Evolutionary conservation across 2,797 vertebrate genomes (phyloP).

Genomic region (Gambelia wislizenii): DNA sequence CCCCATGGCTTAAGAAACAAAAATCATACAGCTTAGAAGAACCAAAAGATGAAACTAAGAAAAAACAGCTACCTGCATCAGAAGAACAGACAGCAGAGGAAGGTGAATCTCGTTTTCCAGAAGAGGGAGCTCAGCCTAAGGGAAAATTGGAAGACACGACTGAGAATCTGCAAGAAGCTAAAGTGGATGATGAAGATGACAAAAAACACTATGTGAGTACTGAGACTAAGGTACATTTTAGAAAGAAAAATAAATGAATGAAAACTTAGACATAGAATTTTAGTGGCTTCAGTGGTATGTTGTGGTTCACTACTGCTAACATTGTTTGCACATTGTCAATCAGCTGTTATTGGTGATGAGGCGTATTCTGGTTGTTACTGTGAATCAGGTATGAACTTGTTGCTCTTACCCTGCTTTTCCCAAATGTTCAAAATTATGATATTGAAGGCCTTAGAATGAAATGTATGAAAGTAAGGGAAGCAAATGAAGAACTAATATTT

Average conservation of each 20-base stretch:
- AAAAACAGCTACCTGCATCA: conserved; percentile 62
- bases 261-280: background rate
- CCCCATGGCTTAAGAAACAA: conserved; percentile 97
- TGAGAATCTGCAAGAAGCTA: conserved; percentile 68
- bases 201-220: conserved; percentile 81
- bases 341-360: background rate
- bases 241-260: conserved; percentile 13
- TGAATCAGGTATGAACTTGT: background rate
- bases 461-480: background rate
- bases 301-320: background rate
- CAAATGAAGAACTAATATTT: background rate
- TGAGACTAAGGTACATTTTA: conserved; percentile 84
- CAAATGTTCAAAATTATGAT: background rate
- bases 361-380: background rate
- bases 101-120: conserved; percentile 66
- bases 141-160: conserved; percentile 74
- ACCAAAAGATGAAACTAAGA: conserved; percentile 82
- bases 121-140: conserved; percentile 73
- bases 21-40: conserved; percentile 89
- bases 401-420: background rate
- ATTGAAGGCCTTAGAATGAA: background rate
- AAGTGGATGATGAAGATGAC: conserved; percentile 70
- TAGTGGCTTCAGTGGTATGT: background rate
- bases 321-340: background rate
- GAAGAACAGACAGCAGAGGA: conserved; percentile 74